Evolutionary conservation across 2,888 invertebrate genomes (phyloP), one percentile per base, ranked within the genome.

Genomic region (Omphaloscelis lunosa): DNA sequence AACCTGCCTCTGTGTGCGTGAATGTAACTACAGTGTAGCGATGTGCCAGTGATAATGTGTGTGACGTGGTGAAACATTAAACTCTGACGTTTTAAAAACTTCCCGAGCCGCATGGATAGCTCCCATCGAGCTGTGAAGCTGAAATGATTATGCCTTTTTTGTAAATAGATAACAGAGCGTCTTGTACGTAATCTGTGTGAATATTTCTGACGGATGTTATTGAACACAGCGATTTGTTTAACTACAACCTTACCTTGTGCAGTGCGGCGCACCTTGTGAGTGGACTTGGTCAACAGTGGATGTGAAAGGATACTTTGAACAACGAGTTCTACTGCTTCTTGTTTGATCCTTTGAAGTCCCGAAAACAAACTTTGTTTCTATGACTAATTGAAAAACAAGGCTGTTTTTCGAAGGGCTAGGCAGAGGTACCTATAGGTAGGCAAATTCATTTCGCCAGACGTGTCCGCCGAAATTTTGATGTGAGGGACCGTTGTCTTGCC

Each of bases 1-100:
- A 80, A 84, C 67, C 69, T 85, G 71, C 77, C 82, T 81, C 80
- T 89, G 94, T 94, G 93, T 93, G 94, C 79, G 93, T 93, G 88
- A 89, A 83, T 89, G 89, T 93, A 91, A 89, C 87, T 91, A 95
- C 92, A 93, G 86, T 93, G 93, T 93, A 93, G 84, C 91, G 80
- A 93, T 89, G 86, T 79, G 76, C 70, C 65, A 78, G 79, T 82
- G 68, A 69, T 79, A 80, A 84, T 88, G 90, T 91, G 90, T 85
- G 88, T 82, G 92, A 79, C 86, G 82, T 79, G 75, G 84, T 67
- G 77, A 79, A 81, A 85, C 86, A 86, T 82, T 81, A 77, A 79
- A 86, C 79, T 86, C 83, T 62, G 87, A 77, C 78, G 77, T 83
- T 82, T 82, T 76, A 79, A 76, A 79, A 86, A 76, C 80, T 78